Base-by-base conservation (phyloP, 2,888 invertebrate species). In the Folsomia candida region DNA sequence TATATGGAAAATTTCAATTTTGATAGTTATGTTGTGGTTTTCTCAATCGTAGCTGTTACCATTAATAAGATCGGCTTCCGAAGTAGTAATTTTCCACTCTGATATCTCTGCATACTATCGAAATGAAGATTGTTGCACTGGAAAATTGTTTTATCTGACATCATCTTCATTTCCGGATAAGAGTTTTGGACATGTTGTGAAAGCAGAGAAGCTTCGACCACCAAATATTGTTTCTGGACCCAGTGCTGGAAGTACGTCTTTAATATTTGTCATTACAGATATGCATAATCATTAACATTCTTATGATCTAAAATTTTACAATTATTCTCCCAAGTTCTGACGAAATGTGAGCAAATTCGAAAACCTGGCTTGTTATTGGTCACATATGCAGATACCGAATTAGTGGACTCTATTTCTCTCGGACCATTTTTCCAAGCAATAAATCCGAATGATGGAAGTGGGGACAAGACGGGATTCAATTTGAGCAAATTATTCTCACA, bases 161-260 rank as follows among this genome's bases (percentile, higher is more conserved):
- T 71, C 69, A 25, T 71, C 75, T 9, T 51, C 51, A 20, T 72
- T 63, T 28, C 51, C 72, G 28, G 59, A 68, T 24, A 64, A 28
- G 4, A 54, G 20, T 54, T n/a, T 54, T 54, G 54, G 54, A 54
- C 6, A 22, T 22, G 68, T 69, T 2, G 2, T 29, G 11, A 60
- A 69, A 25, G 71, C 63, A 6, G 14, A 37, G 9, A 57, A 57
- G 3, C 63, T 76, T 14, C 70, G 74, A 6, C 71, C 71, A 18
- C 76, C 77, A 0, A 77, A 77, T 72, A 64, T 77, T 2, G 67
- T 77, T 64, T 66, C 73, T 47, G 77, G 77, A 11, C 68, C 76
- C 1, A 69, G 73, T 60, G 77, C 77, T 14, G 74, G 74, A 27
- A 60, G 73, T 70, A 73, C 68, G 58, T 37, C 54, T 14, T 54